Conservation (phyloP, 2,113 vertebrate species). For the Oryzias woworae region DNA sequence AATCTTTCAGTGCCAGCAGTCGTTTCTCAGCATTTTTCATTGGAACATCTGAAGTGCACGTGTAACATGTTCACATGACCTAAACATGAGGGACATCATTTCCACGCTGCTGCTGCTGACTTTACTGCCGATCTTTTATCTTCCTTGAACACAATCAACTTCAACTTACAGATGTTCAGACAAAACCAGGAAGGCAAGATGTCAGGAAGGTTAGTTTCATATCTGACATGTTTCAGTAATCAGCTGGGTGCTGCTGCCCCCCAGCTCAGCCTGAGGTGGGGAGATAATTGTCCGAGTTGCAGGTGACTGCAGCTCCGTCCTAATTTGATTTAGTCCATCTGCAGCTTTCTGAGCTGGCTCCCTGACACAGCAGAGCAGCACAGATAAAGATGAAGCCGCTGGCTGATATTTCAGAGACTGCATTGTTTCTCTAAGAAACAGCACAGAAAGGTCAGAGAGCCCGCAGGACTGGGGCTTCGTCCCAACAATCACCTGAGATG, state of each 20-base stretch:
- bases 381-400: conserved; percentile 46
- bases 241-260: too few species aligned
- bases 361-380: conserved; percentile 17
- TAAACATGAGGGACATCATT: too few species aligned
- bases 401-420: conserved; percentile 55
- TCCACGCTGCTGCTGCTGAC: neutral
- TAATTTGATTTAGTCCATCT: neutral
- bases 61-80: too few species aligned
- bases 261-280: conserved; percentile 6
- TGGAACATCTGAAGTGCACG: too few species aligned
- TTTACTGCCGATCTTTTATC: neutral
- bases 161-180: neutral
- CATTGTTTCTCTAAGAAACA: conserved; percentile 39
- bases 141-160: neutral
- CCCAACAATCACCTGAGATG: neutral
- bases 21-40: too few species aligned
- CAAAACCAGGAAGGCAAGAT: conserved; percentile 14
- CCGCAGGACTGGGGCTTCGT: neutral
- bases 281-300: conserved; percentile 33
- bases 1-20: too few species aligned
- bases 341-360: conserved; percentile 32
- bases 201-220: conserved; percentile 4
- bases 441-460: conserved; percentile 53
- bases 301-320: conserved; percentile 19
- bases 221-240: neutral